Conservation (phyloP, 92 coral and sea anemone species). For the Micromussa lordhowensis region DNA sequence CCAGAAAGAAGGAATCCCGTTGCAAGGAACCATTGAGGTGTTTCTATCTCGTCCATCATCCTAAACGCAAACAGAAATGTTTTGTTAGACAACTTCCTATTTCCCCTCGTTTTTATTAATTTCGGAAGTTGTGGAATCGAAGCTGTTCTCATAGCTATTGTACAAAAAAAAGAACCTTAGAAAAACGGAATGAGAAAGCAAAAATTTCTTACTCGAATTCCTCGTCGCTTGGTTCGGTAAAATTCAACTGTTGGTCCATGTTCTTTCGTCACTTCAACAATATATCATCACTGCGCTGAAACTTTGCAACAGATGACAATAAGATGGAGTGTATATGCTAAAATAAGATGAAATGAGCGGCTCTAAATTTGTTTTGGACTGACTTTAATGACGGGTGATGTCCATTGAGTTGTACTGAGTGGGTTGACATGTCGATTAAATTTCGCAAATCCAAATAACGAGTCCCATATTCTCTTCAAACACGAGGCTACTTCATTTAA, state of each 20-base stretch:
- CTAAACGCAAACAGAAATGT: neutral
- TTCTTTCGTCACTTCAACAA: neutral
- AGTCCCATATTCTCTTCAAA: neutral
- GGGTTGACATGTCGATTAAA: neutral
- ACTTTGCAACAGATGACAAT: neutral
- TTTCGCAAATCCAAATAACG: neutral
- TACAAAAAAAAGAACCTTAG: neutral
- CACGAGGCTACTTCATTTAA: neutral
- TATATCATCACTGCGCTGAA: neutral
- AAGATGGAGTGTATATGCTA: neutral
- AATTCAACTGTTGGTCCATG: neutral
- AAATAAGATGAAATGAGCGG: neutral
- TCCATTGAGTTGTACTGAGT: neutral
- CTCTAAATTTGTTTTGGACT: neutral
- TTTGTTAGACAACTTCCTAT: neutral
- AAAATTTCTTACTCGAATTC: neutral
- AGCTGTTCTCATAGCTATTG: neutral
- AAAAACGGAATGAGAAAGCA: neutral
- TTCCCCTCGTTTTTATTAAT: neutral
- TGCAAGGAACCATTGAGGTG: neutral
- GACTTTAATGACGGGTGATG: neutral
- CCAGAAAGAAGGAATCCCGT: slow-evolving; percentile 20
- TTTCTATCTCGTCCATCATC: neutral
- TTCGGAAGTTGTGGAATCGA: neutral
- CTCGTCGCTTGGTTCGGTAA: neutral